These are phyloP conservation scores for Epizoanthus illoricatus DNA, from an alignment of 92 coral and sea anemone species.

Conservation along the genomic window DNA sequence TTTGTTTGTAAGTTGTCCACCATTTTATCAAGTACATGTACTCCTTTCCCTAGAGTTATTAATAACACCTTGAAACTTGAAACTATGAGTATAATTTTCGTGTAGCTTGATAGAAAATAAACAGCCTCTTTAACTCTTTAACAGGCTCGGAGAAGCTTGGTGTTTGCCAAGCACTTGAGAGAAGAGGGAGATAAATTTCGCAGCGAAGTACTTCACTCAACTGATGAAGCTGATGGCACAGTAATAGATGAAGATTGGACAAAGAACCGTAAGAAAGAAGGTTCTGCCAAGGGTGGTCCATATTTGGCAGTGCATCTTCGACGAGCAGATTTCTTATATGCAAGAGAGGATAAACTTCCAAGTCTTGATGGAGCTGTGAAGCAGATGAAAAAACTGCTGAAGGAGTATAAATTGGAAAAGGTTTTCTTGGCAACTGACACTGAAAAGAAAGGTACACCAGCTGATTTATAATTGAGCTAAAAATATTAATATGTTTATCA, in stretches of 20 bases:
- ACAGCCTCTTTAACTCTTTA: background rate
- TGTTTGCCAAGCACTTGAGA: constrained; percentile 93
- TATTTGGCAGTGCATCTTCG: constrained; percentile 91
- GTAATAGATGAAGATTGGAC: constrained; percentile 94
- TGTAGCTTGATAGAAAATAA: too few species aligned
- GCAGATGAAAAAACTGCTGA: constrained; percentile 77
- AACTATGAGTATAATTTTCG: too few species aligned
- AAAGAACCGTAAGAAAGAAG: constrained; percentile 86
- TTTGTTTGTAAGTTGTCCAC: too few species aligned
- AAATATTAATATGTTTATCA: too few species aligned
- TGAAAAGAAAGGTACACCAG: constrained; percentile 65
- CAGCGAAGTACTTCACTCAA: constrained; percentile 73
- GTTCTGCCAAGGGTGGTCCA: constrained; percentile 89
- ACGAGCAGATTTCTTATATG: constrained; percentile 92
- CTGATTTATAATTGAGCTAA: too few species aligned
- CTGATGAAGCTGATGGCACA: constrained; percentile 81
- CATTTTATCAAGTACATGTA: too few species aligned
- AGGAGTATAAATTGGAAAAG: constrained; percentile 78
- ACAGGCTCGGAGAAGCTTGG: constrained; percentile 95
- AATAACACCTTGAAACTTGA: too few species aligned
- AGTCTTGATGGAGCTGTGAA: constrained; percentile 82
- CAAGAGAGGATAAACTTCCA: constrained; percentile 84
- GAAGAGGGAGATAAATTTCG: constrained; percentile 95
- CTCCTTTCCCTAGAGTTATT: too few species aligned
- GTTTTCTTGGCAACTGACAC: constrained; percentile 96